Evolutionary conservation across 2,888 invertebrate genomes (phyloP).

Genomic region (Acanthosepion lycidas): DNA sequence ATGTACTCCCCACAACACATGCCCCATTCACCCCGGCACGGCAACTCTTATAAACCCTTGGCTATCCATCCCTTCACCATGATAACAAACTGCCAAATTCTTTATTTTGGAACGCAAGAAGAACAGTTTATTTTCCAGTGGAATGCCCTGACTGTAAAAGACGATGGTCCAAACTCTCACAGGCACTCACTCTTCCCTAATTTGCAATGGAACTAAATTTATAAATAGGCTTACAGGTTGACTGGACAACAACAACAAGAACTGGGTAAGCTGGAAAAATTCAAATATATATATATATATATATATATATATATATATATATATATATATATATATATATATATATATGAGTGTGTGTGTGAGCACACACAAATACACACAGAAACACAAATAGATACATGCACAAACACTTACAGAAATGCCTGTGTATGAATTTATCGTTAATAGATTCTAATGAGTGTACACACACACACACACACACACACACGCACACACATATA

Average conservation of each 20-base stretch:
- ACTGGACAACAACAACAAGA: not conserved
- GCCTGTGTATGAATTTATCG: not conserved
- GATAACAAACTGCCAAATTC: conserved; percentile 20
- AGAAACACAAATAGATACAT: not conserved
- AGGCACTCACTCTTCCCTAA: not conserved
- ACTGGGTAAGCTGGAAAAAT: not conserved
- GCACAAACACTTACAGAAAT: not conserved
- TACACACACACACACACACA: not conserved
- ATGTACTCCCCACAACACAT: not conserved
- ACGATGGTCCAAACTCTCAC: not conserved
- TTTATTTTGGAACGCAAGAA: conserved; percentile 18
- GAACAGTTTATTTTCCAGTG: not conserved
- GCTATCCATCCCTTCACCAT: not conserved
- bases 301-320: not conserved
- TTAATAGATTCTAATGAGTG: too few relatives aligned
- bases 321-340: not conserved
- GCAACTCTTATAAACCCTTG: not conserved
- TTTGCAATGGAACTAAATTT: not conserved
- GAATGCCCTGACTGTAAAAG: not conserved
- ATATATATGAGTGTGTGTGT: not conserved
- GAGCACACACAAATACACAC: not conserved
- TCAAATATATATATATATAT: not conserved
- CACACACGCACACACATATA: not conserved
- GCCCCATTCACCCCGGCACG: not conserved
- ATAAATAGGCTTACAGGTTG: not conserved